These are phyloP conservation scores for Rostratula benghalensis DNA, from an alignment of 2,113 vertebrate genomes.

Conservation along the genomic window DNA sequence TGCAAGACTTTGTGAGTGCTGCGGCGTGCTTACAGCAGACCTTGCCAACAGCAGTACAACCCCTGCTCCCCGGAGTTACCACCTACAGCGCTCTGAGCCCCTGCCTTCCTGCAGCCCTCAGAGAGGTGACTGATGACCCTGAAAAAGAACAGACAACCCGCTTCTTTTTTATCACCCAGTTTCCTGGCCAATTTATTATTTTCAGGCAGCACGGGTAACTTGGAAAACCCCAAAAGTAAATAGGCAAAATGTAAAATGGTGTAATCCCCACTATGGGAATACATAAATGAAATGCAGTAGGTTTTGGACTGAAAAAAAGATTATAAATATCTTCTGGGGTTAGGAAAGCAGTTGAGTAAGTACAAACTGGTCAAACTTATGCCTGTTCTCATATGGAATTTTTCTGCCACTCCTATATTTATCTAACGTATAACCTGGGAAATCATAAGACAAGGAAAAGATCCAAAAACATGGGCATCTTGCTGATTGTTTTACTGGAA, in stretches of 20 bases:
- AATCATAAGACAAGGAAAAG: background rate
- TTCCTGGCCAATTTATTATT: background rate
- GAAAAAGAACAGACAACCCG: background rate
- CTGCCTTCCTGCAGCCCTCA: background rate
- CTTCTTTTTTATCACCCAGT: background rate
- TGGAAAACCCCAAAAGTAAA: background rate
- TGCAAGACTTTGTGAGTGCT: background rate
- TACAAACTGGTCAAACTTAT: background rate
- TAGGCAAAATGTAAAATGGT: background rate
- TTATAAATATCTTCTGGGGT: background rate
- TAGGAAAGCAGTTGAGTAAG: background rate
- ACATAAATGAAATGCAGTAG: background rate
- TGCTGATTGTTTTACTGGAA: background rate
- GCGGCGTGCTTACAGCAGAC: fast-evolving
- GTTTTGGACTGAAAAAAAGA: background rate
- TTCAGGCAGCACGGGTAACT: background rate
- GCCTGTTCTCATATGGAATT: background rate
- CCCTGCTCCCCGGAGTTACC: background rate
- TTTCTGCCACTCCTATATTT: background rate
- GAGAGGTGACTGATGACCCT: background rate
- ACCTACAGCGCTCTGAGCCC: fast-evolving
- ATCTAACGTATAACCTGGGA: background rate
- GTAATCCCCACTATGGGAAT: background rate
- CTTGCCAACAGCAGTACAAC: background rate
- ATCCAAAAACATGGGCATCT: background rate